These are phyloP conservation scores for Tenodera sinensis DNA, from an alignment of 2,888 invertebrate genomes.

Conservation along the genomic window DNA sequence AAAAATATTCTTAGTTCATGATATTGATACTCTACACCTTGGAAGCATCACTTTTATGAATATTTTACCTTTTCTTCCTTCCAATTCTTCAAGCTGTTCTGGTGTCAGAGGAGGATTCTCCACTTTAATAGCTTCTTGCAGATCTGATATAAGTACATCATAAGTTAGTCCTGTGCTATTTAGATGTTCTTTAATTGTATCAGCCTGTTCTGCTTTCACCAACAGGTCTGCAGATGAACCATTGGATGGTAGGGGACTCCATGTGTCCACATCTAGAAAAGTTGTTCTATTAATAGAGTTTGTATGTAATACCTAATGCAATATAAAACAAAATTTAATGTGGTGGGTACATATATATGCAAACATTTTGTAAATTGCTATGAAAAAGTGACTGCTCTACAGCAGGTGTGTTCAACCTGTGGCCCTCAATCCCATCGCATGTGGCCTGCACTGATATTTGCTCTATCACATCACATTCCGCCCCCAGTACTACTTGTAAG, in stretches of 20 bases:
- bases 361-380: background rate
- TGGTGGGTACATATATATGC: background rate
- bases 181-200: constrained; percentile 60
- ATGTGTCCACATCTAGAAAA: constrained; percentile 29
- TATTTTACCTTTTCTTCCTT: constrained; percentile 62
- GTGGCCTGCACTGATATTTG: too few species aligned
- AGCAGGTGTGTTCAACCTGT: too few species aligned
- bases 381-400: background rate
- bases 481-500: too few species aligned
- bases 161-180: constrained; percentile 60
- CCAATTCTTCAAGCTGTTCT: constrained; percentile 59
- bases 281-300: background rate
- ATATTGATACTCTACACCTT: too few species aligned
- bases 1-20: too few species aligned
- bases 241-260: constrained; percentile 26
- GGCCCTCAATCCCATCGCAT: too few species aligned
- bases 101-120: constrained; percentile 72
- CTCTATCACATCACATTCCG: too few species aligned
- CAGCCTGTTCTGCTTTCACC: constrained; percentile 61
- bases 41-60: background rate
- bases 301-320: background rate
- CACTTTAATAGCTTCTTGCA: constrained; percentile 72
- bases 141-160: constrained; percentile 70
- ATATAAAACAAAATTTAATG: background rate
- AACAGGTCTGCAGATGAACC: constrained; percentile 52